Conservation (phyloP, 2,888 invertebrate genomes). For the Ormyrus nitidulus region DNA sequence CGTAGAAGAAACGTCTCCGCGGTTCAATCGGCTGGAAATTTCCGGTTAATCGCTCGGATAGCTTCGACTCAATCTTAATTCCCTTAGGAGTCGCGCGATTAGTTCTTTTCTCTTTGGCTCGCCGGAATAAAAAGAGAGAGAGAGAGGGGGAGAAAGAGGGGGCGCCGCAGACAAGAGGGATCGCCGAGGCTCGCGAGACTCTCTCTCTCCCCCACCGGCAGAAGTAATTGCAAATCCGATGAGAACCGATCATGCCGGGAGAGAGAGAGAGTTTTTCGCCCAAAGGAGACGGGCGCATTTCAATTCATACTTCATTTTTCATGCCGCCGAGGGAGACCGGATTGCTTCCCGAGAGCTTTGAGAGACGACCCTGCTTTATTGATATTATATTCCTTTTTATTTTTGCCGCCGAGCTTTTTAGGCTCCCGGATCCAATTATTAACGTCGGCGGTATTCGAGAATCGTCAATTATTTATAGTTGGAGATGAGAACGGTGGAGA, state of each 20-base stretch:
- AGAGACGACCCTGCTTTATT: no score
- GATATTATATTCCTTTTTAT: no score
- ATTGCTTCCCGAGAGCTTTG: slow-evolving; percentile 3
- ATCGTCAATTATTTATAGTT: no score
- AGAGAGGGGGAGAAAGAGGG: neutral
- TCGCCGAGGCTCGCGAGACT: slow-evolving; percentile 15
- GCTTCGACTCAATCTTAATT: slow-evolving; percentile 54
- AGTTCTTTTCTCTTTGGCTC: slow-evolving; percentile 22
- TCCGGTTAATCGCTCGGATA: slow-evolving; percentile 62
- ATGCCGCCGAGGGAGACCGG: neutral
- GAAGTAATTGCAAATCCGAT: slow-evolving; percentile 42
- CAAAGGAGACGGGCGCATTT: neutral
- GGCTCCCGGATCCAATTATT: no score
- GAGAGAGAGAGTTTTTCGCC: no score
- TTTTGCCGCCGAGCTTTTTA: no score
- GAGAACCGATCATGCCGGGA: slow-evolving; percentile 12
- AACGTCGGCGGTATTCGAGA: no score
- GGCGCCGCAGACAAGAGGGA: neutral
- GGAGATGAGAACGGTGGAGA: no score
- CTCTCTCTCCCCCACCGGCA: neutral
- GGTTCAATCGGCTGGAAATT: slow-evolving; percentile 62
- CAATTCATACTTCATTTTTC: slow-evolving; percentile 36
- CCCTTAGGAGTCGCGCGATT: slow-evolving; percentile 33
- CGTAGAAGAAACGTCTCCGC: slow-evolving; percentile 51
- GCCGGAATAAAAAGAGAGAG: slow-evolving; percentile 25